phyloP scores from a whole-genome alignment of 2,888 invertebrate species.

The Dromius quadrimaculatus region DNA sequence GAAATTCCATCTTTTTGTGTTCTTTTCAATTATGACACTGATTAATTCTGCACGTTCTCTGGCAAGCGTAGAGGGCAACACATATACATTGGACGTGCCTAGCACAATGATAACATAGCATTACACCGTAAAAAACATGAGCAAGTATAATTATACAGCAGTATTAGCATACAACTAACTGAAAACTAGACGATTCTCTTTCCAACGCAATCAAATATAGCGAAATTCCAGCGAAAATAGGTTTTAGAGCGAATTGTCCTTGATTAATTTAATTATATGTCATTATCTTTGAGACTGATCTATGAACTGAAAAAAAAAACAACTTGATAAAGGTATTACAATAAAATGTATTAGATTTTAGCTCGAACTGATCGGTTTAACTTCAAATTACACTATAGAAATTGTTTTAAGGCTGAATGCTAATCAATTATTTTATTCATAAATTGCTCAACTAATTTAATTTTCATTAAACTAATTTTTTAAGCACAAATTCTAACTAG shows the following conservation, averaged over 20 bases:
- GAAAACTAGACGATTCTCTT: conserved; percentile 17
- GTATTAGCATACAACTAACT: conserved; percentile 27
- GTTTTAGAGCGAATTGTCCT: too few relatives aligned
- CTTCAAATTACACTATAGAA: too few relatives aligned
- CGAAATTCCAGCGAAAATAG: too few relatives aligned
- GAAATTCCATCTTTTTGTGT: conserved; percentile 15
- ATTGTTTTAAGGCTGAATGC: too few relatives aligned
- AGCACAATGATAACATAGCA: conserved; percentile 38
- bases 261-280: conserved; percentile 32
- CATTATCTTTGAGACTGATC: conserved; percentile 21
- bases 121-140: conserved; percentile 43
- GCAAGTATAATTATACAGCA: conserved; percentile 25
- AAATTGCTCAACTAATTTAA: too few relatives aligned
- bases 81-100: conserved; percentile 35
- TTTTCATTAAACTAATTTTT: too few relatives aligned
- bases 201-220: not conserved
- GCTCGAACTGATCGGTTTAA: too few relatives aligned
- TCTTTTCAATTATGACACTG: conserved; percentile 13
- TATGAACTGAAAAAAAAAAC: not conserved
- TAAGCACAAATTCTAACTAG: too few relatives aligned
- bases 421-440: too few relatives aligned
- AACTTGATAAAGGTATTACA: not conserved
- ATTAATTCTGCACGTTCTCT: conserved; percentile 41
- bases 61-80: not conserved
- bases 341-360: not conserved